phyloP scores from a whole-genome alignment of 2,888 invertebrate genomes.

The Cepaea hortensis region DNA sequence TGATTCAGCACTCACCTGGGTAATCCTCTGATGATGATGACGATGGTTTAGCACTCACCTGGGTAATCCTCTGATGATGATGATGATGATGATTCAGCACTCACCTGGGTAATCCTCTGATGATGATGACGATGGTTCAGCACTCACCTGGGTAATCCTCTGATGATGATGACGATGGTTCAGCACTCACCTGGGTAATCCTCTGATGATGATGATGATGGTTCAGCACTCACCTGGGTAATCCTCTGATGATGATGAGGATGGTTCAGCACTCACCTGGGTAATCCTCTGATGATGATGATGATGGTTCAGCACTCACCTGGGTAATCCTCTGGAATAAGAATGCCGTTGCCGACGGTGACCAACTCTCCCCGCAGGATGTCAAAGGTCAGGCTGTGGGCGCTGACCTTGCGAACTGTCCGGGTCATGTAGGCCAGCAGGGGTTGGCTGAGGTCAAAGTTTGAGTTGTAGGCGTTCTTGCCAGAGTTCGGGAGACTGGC shows the following conservation, averaged over 20 bases:
- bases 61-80: conserved; percentile 68
- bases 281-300: conserved; percentile 58
- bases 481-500: background rate
- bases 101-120: conserved; percentile 69
- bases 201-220: conserved; percentile 52
- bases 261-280: conserved; percentile 58
- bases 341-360: conserved; percentile 64
- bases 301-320: conserved; percentile 53
- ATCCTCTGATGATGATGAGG: conserved; percentile 57
- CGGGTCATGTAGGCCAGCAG: conserved; percentile 63
- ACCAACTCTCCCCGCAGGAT: conserved; percentile 43
- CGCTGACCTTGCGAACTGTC: conserved; percentile 64
- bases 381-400: conserved; percentile 56
- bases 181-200: conserved; percentile 65
- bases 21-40: conserved; percentile 61
- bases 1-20: conserved; percentile 58
- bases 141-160: conserved; percentile 68
- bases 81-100: background rate
- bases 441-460: conserved; percentile 65
- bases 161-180: conserved; percentile 29
- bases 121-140: too few relatives aligned
- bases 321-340: conserved; percentile 70
- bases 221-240: conserved; percentile 62
- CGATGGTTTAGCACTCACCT: conserved; percentile 55
- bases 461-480: conserved; percentile 45